Evolutionary conservation across 2,797 vertebrate species (phyloP), one percentile per base, ranked within the genome.

Genomic region (Enteromius trimaculatus): DNA sequence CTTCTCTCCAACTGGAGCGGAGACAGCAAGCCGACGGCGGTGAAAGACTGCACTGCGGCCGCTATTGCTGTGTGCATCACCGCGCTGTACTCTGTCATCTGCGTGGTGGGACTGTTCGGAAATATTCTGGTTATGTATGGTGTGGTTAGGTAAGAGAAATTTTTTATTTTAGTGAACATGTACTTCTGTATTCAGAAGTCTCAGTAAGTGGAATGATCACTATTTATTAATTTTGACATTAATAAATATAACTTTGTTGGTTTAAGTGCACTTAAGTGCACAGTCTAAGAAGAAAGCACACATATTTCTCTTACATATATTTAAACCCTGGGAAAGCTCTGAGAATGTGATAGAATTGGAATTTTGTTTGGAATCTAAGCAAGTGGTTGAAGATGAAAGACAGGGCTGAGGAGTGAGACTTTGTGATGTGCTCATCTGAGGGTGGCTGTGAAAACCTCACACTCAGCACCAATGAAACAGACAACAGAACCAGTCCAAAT

Each of bases 121-220:
- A 99, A 99, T 92, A 76, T 98, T 72, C 95, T 99, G 2, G 97
- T 98, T 9, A 98, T 98, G 97, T 99, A 97, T 81, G 97, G 97
- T 47, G 98, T 99, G 87, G 95, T 99, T 88, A 96, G 98, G 98
- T 98, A 96, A 95, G 96, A 90, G 2, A 75, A 17, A 11, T 1
- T 8, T 9, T 74, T 53, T 29, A 31, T 23, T 13, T 39, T 2
- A 37, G 0, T 68, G 2, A 51, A 23, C 34, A 5, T 39, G 17
- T 31, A 70, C 16, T 69, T 37, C 6, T 37, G 37, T 37, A 37
- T 37, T 55, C 1, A 53, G 26, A 55, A 26, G 6, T 51, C 9
- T 62, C 16, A 19, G 8, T 9, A 29, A 29, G 6, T 19, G 37
- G 37, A 8, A 0, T 44, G 6, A 62, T 29, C 16, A 26, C 42